Base-by-base conservation (phyloP, 2,888 invertebrate species). In the Amblyteles armatorius region DNA sequence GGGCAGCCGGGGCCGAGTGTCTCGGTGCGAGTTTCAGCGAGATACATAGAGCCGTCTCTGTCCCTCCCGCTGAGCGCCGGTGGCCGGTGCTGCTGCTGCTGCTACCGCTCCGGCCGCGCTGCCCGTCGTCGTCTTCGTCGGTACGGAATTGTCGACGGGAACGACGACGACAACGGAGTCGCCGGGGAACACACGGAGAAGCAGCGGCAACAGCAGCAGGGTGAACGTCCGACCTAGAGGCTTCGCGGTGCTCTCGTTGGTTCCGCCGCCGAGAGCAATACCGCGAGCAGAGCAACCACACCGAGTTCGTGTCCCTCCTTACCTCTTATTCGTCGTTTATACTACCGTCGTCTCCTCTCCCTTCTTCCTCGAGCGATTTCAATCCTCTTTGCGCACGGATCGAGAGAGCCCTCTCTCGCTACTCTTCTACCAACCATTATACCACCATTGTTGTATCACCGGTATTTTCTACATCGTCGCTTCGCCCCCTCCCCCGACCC, bases 211-310 rank as follows among this genome's bases (percentile, higher is more conserved):
- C 88, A 89, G 89, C 90, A 89, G 91, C 92, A 92, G 93, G 93
- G 93, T 93, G 93, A 93, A 93, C 92, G 93, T 87, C 93, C 93
- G 93, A 93, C 93, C 93, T 93, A 93, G 93, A 93, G 93, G 93
- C 93, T 93, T 88, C 85, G 87, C 90, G 89, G 89, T 69, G 87
- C 88, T 88, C 88, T 88, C 87, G 85, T 87, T 87, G 85, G 86
- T 87, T 80, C 84, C 85, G 87, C 84, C 81, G 74, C 84, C 80
- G 79, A 84, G 86, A 86, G 86, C 87, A 84, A 88, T 88, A 87
- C 85, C 82, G 79, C 83, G 77, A 80, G 80, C 78, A 81, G 67
- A 67, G 52, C 50, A 74, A 29, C 44, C 68, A 72, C 80, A 79
- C 74, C 71, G 76, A 74, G 68, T 72, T 69, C 60, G 69, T 57